These are phyloP conservation scores for Sturnus vulgaris DNA, from an alignment of 2,113 vertebrate species.

Conservation along the genomic window DNA sequence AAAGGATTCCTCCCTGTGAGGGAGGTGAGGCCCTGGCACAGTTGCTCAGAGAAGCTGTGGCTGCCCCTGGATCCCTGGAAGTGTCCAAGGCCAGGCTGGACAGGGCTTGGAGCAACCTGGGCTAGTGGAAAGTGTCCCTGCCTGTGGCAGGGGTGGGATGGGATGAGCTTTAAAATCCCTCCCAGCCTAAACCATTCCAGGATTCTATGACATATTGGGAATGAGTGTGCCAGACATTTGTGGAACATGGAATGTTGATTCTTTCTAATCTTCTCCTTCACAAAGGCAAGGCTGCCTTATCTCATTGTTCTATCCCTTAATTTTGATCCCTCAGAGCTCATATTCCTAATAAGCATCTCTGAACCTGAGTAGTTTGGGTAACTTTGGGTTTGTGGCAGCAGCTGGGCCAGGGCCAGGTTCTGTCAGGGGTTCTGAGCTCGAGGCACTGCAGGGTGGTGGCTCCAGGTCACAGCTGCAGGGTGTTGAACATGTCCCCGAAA, in stretches of 20 bases:
- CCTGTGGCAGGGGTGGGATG: accelerated
- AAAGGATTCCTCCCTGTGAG: accelerated
- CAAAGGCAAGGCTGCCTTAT: background rate
- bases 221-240: background rate
- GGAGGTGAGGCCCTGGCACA: accelerated
- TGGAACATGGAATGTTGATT: background rate
- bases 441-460: background rate
- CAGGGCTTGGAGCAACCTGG: accelerated
- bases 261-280: background rate
- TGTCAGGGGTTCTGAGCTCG: background rate
- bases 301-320: background rate
- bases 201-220: background rate
- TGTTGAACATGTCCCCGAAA: background rate
- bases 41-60: background rate
- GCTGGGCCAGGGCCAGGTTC: background rate
- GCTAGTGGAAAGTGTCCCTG: accelerated
- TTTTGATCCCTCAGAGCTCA: background rate
- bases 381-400: background rate
- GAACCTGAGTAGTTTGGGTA: background rate
- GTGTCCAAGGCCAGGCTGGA: background rate
- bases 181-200: background rate
- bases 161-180: background rate
- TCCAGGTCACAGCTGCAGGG: background rate
- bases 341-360: background rate
- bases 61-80: background rate